These are phyloP conservation scores for Idaea dimidiata DNA, from an alignment of 2,888 invertebrate species.

Conservation along the genomic window DNA sequence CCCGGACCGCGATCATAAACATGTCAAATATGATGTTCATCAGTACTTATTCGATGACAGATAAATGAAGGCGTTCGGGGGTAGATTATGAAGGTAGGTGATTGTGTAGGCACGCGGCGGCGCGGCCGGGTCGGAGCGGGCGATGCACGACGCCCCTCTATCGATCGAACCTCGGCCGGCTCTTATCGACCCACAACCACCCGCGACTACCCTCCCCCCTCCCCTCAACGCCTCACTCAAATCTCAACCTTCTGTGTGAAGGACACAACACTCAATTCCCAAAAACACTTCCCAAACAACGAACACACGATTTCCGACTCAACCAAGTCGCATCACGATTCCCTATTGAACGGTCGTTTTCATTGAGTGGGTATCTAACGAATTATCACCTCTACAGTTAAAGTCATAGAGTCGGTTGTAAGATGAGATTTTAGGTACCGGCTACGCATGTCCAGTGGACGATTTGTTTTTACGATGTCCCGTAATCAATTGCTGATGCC, in stretches of 20 bases:
- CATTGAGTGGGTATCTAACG: slow-evolving; percentile 49
- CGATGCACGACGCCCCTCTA: slow-evolving; percentile 49
- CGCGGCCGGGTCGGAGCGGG: slow-evolving; percentile 38
- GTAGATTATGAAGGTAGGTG: slow-evolving; percentile 40
- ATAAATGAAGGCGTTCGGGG: slow-evolving; percentile 38
- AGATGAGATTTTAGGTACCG: slow-evolving; percentile 50
- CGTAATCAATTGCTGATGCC: not conserved
- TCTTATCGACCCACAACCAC: slow-evolving; percentile 60
- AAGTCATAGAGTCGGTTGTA: slow-evolving; percentile 48
- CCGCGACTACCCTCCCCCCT: slow-evolving; percentile 43
- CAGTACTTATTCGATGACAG: slow-evolving; percentile 35
- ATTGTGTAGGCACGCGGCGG: slow-evolving; percentile 57
- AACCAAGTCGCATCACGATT: slow-evolving; percentile 59
- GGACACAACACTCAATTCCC: slow-evolving; percentile 42
- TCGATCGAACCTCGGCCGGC: slow-evolving; percentile 67
- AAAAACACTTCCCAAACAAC: slow-evolving; percentile 30
- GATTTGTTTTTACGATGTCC: slow-evolving; percentile 54
- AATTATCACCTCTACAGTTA: slow-evolving; percentile 68
- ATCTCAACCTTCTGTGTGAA: slow-evolving; percentile 60
- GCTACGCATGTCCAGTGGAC: slow-evolving; percentile 72
- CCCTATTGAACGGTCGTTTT: slow-evolving; percentile 51
- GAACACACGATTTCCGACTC: slow-evolving; percentile 61
- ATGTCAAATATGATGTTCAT: slow-evolving; percentile 24
- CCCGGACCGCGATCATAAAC: slow-evolving; percentile 9
- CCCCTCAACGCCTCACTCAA: slow-evolving; percentile 45